Base-by-base conservation (phyloP, 2,888 invertebrate genomes). In the Belgica antarctica region DNA sequence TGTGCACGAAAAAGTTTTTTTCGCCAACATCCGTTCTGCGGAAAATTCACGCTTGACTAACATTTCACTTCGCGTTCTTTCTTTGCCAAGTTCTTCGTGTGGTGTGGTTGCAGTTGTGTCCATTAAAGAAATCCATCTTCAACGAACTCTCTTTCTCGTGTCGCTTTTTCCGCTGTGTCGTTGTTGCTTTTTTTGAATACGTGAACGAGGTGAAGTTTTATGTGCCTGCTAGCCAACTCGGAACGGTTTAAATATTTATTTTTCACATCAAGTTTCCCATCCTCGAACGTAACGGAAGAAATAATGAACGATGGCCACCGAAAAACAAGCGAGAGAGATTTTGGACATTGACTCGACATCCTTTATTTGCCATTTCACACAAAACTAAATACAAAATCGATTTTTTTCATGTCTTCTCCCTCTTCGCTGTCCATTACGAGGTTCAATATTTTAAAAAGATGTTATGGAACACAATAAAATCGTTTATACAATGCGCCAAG, bases 51-150 rank as follows among this genome's bases (percentile, higher is more conserved):
- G 65, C 47, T 65, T 65, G 65, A 65, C 65, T 65, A 27, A 47
- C 65, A 65, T 65, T 65, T 65, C 65, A 47, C 65, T 62, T 65
- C 65, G 65, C 65, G 65, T 65, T 52, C 65, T 63, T 63, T 25
- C 31, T 63, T 12, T 36, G 22, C 22, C n/a, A 12, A n/a, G 24
- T 65, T 41, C 41, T 46, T 24, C 15, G 17, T 10, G n/a, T 12
- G 24, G 12, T 47, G 15, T 27, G 25, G 19, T 65, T 62, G 34
- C 19, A 24, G 4, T 34, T 62, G 1, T 25, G 63, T 52, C 52
- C 25, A n/a, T 22, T 25, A 27, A 34, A 47, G 46, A 65, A 22
- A 52, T 8, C 52, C 52, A 52, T 52, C 52, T 52, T 52, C 52
- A 22, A 22, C 5, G 52, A n/a, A 17, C 22, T 52, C 52, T 52